Conservation (phyloP, 2,888 invertebrate species). For the Aleiodes alternator region DNA sequence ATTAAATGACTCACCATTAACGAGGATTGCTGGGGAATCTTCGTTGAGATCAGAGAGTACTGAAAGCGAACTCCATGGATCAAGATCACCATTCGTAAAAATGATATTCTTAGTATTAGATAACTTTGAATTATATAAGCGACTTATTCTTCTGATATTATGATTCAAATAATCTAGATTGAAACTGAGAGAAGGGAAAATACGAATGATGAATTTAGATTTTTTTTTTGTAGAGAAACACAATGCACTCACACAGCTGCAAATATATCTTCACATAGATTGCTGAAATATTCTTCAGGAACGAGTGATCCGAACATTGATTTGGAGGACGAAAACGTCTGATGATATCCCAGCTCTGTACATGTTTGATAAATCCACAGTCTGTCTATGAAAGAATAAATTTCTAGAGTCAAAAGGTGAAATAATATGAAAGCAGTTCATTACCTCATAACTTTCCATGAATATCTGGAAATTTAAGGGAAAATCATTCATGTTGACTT, state of each 20-base stretch:
- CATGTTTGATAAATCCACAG: constrained; percentile 92
- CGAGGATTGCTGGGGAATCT: constrained; percentile 64
- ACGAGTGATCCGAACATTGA: constrained; percentile 81
- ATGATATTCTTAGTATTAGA: too few species aligned
- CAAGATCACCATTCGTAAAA: too few species aligned
- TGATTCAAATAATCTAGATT: constrained; percentile 59
- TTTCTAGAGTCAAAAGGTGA: neutral
- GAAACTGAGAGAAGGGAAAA: constrained; percentile 57
- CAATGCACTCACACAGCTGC: constrained; percentile 70
- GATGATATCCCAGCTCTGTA: constrained; percentile 90
- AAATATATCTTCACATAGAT: constrained; percentile 75
- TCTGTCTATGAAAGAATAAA: constrained; percentile 77
- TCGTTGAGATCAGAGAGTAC: too few species aligned
- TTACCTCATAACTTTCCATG: too few species aligned
- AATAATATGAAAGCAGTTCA: neutral
- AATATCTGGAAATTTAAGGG: too few species aligned
- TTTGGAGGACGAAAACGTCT: constrained; percentile 80
- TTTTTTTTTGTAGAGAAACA: too few species aligned
- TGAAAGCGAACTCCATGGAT: too few species aligned
- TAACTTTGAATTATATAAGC: too few species aligned
- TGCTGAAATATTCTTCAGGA: constrained; percentile 76
- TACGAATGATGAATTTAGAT: neutral
- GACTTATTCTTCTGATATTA: too few species aligned
- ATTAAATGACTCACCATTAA: constrained; percentile 61
- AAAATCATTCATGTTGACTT: too few species aligned